A percentile compares a stretch with the other conserved stretches of the same genome.
These are phyloP conservation scores for Porites australiensis DNA, from an alignment of 64 coral and sea anemone species.

Conservation along the genomic window DNA sequence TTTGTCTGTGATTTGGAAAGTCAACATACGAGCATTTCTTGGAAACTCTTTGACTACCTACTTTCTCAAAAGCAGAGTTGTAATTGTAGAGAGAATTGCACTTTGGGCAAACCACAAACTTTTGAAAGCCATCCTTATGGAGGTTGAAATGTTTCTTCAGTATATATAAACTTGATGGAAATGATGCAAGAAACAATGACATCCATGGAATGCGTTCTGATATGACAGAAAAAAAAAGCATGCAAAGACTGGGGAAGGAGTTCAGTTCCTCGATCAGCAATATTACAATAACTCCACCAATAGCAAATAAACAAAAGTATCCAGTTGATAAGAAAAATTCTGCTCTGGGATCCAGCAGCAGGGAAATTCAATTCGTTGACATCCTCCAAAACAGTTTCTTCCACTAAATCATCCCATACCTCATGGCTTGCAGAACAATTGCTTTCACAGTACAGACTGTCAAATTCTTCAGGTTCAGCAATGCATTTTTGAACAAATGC, in stretches of 20 bases:
- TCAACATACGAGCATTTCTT: conserved; percentile 10
- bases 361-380: neutral
- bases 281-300: neutral
- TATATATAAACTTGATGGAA: conserved; percentile 14
- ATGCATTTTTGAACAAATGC: neutral
- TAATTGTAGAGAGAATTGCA: conserved; percentile 65
- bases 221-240: conserved; percentile 25
- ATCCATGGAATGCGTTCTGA: neutral
- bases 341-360: neutral
- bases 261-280: conserved; percentile 18
- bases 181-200: neutral
- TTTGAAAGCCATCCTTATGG: conserved; percentile 53
- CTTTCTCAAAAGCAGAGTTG: neutral
- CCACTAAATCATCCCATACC: neutral
- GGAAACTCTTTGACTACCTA: neutral
- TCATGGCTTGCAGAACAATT: neutral
- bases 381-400: conserved; percentile 30
- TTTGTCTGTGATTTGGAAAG: conserved; percentile 64
- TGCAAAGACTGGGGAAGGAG: neutral
- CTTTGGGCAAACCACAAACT: conserved; percentile 74
- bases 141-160: conserved; percentile 41
- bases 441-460: neutral
- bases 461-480: conserved; percentile 1
- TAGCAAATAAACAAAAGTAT: neutral
- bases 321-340: conserved; percentile 14